Conservation (phyloP, 2,113 vertebrate genomes). For the Emydura subglobosa region DNA sequence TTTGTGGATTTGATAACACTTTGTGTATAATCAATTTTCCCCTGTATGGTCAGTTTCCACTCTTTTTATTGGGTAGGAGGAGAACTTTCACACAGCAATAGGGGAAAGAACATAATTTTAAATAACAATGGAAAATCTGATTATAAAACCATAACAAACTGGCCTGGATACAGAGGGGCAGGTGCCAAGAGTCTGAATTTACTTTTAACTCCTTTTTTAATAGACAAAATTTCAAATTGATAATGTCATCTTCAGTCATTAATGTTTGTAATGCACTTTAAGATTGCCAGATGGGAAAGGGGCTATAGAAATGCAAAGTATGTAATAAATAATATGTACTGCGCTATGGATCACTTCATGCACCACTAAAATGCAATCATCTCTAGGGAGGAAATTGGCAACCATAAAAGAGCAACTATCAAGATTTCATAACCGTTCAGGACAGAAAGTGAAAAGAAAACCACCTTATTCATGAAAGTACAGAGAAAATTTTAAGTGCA, state of each 20-base stretch:
- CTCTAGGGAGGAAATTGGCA: conserved; percentile 38
- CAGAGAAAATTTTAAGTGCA: background rate
- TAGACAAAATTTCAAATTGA: conserved; percentile 40
- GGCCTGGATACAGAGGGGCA: conserved; percentile 3
- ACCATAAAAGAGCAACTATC: conserved; percentile 20
- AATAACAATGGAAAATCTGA: conserved; percentile 5
- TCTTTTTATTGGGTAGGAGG: conserved; percentile 9
- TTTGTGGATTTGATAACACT: conserved; percentile 6
- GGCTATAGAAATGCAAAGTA: conserved; percentile 56
- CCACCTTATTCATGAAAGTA: background rate
- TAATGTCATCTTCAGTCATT: conserved; percentile 60
- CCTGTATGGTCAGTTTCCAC: background rate
- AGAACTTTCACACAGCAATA: background rate
- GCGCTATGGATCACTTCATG: conserved; percentile 51
- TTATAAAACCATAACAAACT: background rate
- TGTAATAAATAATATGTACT: conserved; percentile 61
- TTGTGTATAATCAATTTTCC: conserved; percentile 11
- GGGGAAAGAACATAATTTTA: conserved; percentile 26
- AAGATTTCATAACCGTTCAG: background rate
- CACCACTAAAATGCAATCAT: conserved; percentile 49
- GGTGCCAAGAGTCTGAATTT: conserved; percentile 43
- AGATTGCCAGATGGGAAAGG: conserved; percentile 44
- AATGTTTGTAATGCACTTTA: background rate
- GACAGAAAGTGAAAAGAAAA: background rate
- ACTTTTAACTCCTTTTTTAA: conserved; percentile 30